Evolutionary conservation across 2,113 vertebrate species (phyloP), one percentile per base, ranked within the genome.

Genomic region (Corynorhinus townsendii): DNA sequence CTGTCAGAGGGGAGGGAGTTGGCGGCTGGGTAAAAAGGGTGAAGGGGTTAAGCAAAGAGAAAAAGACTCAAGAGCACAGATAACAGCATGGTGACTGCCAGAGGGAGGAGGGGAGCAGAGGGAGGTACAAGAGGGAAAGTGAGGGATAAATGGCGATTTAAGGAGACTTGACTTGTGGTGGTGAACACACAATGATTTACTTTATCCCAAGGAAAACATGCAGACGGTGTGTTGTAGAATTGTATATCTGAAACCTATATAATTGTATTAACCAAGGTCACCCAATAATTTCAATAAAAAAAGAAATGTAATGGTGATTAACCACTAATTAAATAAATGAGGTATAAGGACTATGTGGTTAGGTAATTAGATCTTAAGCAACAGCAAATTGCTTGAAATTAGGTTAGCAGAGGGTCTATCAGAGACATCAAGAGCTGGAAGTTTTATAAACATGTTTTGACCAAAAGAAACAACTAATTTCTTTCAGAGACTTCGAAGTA

Each of bases 241-340:
- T 68, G 30, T 68, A 68, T n/a, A 68, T 33, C 33, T 68, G 64
- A 68, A 68, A 17, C 64, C 64, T n/a, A n/a, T 68, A 19, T 68
- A 68, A 68, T 68, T 68, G n/a, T 68, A 68, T n/a, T 68, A 68
- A n/a, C 64, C 30, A 68, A 68, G 33, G 64, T 68, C 33, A 68
- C 33, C 64, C 64, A 68, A 68, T 17, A 68, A n/a, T n/a, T 68
- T 68, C 33, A 68, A 17, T n/a, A 68, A n/a, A 68, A 66, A 68
- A 68, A n/a, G 33, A 94, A 81, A 90, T 84, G 71, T 49, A 96
- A 93, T 43, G 24, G 76, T 62, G 62, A 96, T 87, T 87, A 97
- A 96, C 66, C 68, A 56, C 87, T 88, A 93, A 95, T 96, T 91
- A 92, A 85, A 95, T 87, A 96, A 97, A 98, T 97, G 69, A 95